These are phyloP conservation scores for Strigops habroptila DNA, from an alignment of 2,113 vertebrate species.

Conservation along the genomic window DNA sequence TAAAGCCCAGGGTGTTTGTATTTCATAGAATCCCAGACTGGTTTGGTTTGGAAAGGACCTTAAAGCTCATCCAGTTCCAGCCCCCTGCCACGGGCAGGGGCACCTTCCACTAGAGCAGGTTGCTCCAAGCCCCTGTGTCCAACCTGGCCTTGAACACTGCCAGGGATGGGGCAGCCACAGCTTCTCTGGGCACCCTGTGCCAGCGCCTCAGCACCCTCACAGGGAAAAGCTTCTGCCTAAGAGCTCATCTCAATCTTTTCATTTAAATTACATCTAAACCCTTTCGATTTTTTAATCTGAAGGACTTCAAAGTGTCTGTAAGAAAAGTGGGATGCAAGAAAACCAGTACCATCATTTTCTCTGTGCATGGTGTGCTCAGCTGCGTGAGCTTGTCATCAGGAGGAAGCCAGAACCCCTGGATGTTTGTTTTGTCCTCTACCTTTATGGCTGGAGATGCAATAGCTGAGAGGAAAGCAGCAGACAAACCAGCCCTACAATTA, in stretches of 20 bases:
- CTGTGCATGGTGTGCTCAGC: accelerated
- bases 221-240: not conserved
- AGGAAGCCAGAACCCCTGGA: not conserved
- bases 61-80: not conserved
- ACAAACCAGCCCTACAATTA: not conserved
- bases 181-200: not conserved
- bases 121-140: no score
- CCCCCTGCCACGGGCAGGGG: not conserved
- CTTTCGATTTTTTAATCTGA: not conserved
- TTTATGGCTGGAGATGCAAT: not conserved
- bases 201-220: not conserved
- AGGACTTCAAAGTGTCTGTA: not conserved
- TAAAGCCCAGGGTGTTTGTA: not conserved
- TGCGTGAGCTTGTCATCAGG: not conserved
- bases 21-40: not conserved
- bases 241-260: not conserved
- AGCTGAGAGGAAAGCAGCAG: not conserved
- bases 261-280: not conserved
- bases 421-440: not conserved
- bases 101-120: not conserved
- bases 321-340: not conserved
- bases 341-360: accelerated
- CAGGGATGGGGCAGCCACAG: no score
- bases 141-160: no score
- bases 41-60: not conserved